Conservation (phyloP, 2,113 vertebrate species). For the Callaeas wilsoni region DNA sequence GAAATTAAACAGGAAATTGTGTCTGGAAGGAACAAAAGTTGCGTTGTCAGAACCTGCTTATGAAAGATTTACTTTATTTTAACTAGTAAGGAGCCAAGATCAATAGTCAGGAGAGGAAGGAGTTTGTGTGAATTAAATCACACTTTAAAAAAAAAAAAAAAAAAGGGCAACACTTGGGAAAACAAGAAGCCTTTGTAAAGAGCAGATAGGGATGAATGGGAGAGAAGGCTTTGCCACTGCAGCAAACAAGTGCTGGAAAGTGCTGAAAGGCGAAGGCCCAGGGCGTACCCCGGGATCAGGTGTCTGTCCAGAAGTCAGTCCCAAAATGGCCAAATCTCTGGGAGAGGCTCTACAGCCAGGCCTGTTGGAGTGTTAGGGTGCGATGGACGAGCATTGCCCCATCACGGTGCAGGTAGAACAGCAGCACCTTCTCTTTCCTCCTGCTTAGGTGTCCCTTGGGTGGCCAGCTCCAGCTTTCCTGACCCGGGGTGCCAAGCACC, state of each 20-base stretch:
- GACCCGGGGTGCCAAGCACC: fast-evolving
- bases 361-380: neutral
- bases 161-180: neutral
- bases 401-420: neutral
- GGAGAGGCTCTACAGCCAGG: neutral
- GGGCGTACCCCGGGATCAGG: neutral
- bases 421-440: neutral
- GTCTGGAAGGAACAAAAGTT: constrained; percentile 56
- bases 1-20: constrained; percentile 64
- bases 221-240: neutral
- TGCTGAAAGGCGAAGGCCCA: neutral
- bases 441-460: neutral
- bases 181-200: constrained; percentile 26
- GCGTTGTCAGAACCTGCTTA: constrained; percentile 20
- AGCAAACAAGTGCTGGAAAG: neutral
- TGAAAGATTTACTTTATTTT: constrained; percentile 39
- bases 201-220: neutral
- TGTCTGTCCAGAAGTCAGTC: neutral
- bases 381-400: neutral
- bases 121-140: constrained; percentile 27
- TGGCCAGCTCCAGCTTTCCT: neutral
- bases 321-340: neutral
- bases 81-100: constrained; percentile 40
- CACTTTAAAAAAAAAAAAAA: neutral
- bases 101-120: constrained; percentile 19